Conservation (phyloP, 2,797 vertebrate genomes). For the Sebastes wilsoni region DNA sequence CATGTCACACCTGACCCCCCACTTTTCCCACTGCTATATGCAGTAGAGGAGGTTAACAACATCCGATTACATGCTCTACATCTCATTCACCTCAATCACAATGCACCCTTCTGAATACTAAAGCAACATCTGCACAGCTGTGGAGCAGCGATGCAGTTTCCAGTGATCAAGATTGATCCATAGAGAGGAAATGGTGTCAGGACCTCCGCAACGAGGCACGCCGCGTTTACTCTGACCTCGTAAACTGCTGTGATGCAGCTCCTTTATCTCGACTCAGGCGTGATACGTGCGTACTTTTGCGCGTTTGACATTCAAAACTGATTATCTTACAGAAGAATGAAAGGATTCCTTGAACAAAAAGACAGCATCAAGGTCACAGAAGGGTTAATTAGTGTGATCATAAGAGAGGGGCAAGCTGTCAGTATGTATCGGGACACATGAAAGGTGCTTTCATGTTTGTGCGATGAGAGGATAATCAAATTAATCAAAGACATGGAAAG, state of each 20-base stretch:
- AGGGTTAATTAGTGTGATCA: slow-evolving; percentile 33
- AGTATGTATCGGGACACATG: background rate
- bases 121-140: slow-evolving; percentile 50
- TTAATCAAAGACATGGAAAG: slow-evolving; percentile 15
- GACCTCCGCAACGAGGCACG: background rate
- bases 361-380: slow-evolving; percentile 3
- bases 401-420: background rate
- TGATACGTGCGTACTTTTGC: background rate
- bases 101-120: slow-evolving; percentile 24
- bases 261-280: background rate
- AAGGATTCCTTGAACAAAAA: slow-evolving; percentile 4
- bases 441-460: slow-evolving; percentile 16
- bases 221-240: background rate
- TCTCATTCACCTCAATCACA: slow-evolving; percentile 57
- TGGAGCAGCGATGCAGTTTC: slow-evolving; percentile 5
- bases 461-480: slow-evolving; percentile 11
- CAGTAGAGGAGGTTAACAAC: background rate
- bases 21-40: background rate
- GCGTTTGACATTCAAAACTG: background rate
- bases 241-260: background rate
- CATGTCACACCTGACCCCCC: slow-evolving; percentile 45
- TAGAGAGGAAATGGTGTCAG: slow-evolving; percentile 11
- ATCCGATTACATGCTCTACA: slow-evolving; percentile 65
- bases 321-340: background rate
- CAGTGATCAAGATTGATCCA: slow-evolving; percentile 16